These are phyloP conservation scores for Cerceris ruficornis DNA, from an alignment of 2,888 invertebrate genomes.

Conservation along the genomic window DNA sequence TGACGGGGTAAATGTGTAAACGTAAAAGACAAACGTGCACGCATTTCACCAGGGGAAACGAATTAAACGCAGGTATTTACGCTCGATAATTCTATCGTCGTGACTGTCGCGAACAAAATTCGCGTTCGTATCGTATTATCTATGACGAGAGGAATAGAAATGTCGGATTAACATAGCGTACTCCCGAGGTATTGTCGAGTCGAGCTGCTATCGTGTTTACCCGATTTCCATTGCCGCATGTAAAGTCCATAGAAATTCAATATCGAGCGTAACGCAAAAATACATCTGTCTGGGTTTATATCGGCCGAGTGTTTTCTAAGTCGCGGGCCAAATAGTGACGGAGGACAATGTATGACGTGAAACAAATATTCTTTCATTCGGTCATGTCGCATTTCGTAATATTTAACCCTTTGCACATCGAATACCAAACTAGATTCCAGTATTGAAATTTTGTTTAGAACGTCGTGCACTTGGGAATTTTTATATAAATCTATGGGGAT, in stretches of 20 bases:
- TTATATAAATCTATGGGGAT: too few relatives aligned
- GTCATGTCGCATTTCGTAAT: too few relatives aligned
- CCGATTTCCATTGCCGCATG: conserved; percentile 38
- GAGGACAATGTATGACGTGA: too few relatives aligned
- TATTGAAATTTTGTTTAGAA: too few relatives aligned
- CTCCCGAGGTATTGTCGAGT: conserved; percentile 30
- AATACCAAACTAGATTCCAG: too few relatives aligned
- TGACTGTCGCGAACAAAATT: conserved; percentile 35
- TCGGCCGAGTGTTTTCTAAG: neutral
- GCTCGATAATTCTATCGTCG: conserved; percentile 15
- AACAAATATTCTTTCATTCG: too few relatives aligned
- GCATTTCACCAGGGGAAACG: neutral
- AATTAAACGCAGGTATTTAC: conserved; percentile 18
- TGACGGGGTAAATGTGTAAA: neutral
- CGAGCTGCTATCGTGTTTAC: conserved; percentile 41
- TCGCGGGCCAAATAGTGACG: neutral
- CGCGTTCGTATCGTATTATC: conserved; percentile 23
- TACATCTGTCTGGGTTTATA: neutral
- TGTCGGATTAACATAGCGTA: conserved; percentile 35
- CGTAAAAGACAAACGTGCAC: neutral
- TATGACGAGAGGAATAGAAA: conserved; percentile 22
- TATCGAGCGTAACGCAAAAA: conserved; percentile 38
- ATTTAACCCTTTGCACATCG: too few relatives aligned
- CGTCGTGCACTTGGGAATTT: too few relatives aligned
- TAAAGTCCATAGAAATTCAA: conserved; percentile 41